phyloP scores from a whole-genome alignment of 2,888 invertebrate genomes.

The Empis stercorea region DNA sequence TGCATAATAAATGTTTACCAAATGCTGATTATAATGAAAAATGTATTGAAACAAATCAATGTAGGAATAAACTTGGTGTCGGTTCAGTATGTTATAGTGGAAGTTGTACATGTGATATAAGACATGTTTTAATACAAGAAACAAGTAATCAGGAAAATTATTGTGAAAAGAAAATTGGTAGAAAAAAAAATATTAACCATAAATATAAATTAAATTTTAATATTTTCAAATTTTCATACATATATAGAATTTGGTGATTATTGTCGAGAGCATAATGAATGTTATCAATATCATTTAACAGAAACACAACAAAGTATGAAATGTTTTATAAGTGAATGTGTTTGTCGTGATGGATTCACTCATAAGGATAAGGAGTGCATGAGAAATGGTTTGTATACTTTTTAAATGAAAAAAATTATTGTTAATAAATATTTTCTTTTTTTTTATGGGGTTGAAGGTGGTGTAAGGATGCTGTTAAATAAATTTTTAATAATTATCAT shows the following conservation, averaged over 20 bases:
- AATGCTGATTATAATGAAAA: slow-evolving; percentile 12
- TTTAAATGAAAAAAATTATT: too few relatives aligned
- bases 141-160: not conserved
- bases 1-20: slow-evolving; percentile 14
- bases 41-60: slow-evolving; percentile 19
- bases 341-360: slow-evolving; percentile 15
- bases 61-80: slow-evolving; percentile 16
- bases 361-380: slow-evolving; percentile 8
- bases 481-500: too few relatives aligned
- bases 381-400: slow-evolving; percentile 9
- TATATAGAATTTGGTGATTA: slow-evolving; percentile 17
- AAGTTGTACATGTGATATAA: slow-evolving; percentile 17
- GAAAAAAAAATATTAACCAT: not conserved
- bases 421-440: not conserved
- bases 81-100: slow-evolving; percentile 17
- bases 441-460: too few relatives aligned
- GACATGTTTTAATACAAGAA: slow-evolving; percentile 13
- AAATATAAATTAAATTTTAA: not conserved
- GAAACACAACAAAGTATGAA: slow-evolving; percentile 16
- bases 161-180: slow-evolving; percentile 12
- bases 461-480: too few relatives aligned
- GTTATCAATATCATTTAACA: slow-evolving; percentile 16
- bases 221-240: not conserved
- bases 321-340: slow-evolving; percentile 20
- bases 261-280: slow-evolving; percentile 18